These are phyloP conservation scores for Charina bottae DNA, from an alignment of 2,113 vertebrate species.

Conservation along the genomic window DNA sequence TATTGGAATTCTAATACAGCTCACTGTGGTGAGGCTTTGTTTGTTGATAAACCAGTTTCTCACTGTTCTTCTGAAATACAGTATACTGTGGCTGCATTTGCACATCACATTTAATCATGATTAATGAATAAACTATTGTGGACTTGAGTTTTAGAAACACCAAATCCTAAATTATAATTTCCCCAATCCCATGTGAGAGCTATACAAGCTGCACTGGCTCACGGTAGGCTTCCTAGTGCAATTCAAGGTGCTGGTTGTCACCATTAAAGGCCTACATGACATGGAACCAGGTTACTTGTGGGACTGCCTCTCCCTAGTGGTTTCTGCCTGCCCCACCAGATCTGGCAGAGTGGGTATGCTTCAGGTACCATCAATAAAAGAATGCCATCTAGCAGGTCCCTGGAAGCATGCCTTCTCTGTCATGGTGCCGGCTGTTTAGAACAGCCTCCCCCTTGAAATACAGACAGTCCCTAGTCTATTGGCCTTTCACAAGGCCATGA, in stretches of 20 bases:
- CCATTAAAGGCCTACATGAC: not conserved
- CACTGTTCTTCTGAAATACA: not conserved
- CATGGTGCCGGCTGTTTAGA: not conserved
- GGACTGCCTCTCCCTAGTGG: not conserved
- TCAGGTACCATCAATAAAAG: not conserved
- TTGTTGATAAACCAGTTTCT: not conserved
- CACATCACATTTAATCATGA: not conserved
- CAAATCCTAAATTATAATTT: not conserved
- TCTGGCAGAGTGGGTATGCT: not conserved
- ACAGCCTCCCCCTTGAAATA: not conserved
- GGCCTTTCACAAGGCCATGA: not conserved
- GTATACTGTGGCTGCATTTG: not conserved
- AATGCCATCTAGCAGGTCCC: not conserved
- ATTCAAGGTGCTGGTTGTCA: not conserved
- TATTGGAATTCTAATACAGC: not conserved
- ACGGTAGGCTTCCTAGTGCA: not conserved
- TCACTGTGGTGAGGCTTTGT: not conserved
- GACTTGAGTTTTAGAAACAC: not conserved
- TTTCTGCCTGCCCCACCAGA: not conserved
- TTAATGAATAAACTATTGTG: not conserved
- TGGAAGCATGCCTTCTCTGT: not conserved
- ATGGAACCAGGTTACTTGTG: not conserved
- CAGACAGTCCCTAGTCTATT: not conserved
- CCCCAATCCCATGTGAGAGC: not conserved
- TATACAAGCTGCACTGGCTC: not conserved